Conservation (phyloP, 1,140 invertebrate species). For the Lerema accius region DNA sequence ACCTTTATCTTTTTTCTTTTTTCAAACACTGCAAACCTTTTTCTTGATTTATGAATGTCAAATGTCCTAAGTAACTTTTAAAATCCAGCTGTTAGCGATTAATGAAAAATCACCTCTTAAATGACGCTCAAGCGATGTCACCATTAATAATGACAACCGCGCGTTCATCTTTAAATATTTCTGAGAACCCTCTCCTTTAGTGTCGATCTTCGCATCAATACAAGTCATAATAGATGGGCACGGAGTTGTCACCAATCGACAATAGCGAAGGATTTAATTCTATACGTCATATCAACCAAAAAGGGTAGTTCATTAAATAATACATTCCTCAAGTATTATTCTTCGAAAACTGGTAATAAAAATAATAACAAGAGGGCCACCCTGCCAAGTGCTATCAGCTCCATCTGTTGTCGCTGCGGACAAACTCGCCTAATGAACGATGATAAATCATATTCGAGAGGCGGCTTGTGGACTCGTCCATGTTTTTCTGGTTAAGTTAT, state of each 20-base stretch:
- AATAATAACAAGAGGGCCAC: slow-evolving; percentile 81
- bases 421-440: slow-evolving; percentile 82
- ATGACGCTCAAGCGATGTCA: slow-evolving; percentile 27
- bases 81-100: slow-evolving; percentile 25
- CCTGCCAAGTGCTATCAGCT: slow-evolving; percentile 81
- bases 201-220: slow-evolving; percentile 58
- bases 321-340: slow-evolving; percentile 81
- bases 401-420: slow-evolving; percentile 82
- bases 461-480: slow-evolving; percentile 66
- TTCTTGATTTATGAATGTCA: slow-evolving; percentile 19
- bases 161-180: slow-evolving; percentile 40
- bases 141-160: slow-evolving; percentile 42
- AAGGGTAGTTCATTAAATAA: slow-evolving; percentile 81
- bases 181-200: slow-evolving; percentile 54
- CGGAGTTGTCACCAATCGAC: slow-evolving; percentile 77
- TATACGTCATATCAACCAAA: slow-evolving; percentile 78
- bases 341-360: slow-evolving; percentile 81
- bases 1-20: slow-evolving; percentile 3
- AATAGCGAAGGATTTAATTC: slow-evolving; percentile 78
- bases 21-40: slow-evolving; percentile 6
- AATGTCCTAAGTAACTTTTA: slow-evolving; percentile 24
- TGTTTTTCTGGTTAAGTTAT: slow-evolving; percentile 54
- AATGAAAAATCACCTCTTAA: slow-evolving; percentile 30
- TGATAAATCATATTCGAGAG: slow-evolving; percentile 83
- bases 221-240: slow-evolving; percentile 55